A percentile compares a stretch with the other conserved stretches of the same genome.
These are phyloP conservation scores for Mythimna lalbum DNA, from an alignment of 2,888 invertebrate genomes.

Conservation along the genomic window DNA sequence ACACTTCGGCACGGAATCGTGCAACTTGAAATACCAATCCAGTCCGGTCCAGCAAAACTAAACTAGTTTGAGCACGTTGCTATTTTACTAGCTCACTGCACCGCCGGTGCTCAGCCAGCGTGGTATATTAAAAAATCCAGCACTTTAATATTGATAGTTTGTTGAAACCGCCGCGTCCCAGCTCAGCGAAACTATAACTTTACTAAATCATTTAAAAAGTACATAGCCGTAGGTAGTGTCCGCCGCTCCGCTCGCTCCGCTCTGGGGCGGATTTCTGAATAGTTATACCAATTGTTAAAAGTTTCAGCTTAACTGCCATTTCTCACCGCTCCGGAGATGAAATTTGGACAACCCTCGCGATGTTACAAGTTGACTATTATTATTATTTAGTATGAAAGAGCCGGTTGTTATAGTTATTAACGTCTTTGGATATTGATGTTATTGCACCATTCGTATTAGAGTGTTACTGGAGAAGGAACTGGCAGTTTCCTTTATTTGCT, in stretches of 20 bases:
- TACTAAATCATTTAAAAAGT: constrained; percentile 67
- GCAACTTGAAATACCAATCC: constrained; percentile 19
- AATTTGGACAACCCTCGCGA: constrained; percentile 67
- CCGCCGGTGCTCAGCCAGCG: constrained; percentile 1
- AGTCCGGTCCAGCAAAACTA: constrained; percentile 11
- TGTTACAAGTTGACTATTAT: constrained; percentile 64
- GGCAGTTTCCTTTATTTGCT: constrained; percentile 21
- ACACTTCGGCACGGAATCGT: neutral
- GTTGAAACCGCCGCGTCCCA: constrained; percentile 41
- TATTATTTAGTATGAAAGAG: constrained; percentile 65
- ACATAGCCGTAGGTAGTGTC: constrained; percentile 48
- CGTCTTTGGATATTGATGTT: constrained; percentile 57
- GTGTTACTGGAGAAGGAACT: constrained; percentile 3
- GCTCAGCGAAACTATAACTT: constrained; percentile 56
- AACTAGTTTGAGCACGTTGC: constrained; percentile 12
- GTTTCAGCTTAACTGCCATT: constrained; percentile 68
- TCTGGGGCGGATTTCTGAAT: constrained; percentile 60
- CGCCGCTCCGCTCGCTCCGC: constrained; percentile 45
- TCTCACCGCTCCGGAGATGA: constrained; percentile 69
- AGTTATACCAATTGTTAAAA: constrained; percentile 70
- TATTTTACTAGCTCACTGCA: constrained; percentile 13
- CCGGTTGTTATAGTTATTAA: constrained; percentile 50
- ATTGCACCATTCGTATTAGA: constrained; percentile 34
- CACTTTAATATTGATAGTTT: constrained; percentile 52
- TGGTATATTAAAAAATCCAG: constrained; percentile 41